Percentiles rank a stretch among this genome's conserved stretches.
phyloP scores from a whole-genome alignment of 2,888 invertebrate genomes.

The Calliopum simillimum region DNA sequence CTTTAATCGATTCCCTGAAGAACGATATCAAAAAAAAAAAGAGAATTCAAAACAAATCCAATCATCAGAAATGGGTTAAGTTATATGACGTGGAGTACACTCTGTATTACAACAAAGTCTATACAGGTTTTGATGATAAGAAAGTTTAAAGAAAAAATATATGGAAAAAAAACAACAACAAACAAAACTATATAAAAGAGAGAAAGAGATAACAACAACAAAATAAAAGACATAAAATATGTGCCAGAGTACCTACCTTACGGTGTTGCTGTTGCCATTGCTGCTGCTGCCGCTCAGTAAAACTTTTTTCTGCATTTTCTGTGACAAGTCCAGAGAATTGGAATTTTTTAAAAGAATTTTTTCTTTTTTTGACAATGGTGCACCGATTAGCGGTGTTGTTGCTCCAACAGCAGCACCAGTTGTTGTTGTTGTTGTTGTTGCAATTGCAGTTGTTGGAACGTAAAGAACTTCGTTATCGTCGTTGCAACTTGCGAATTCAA shows the following conservation, averaged over 20 bases:
- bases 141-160: background rate
- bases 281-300: constrained; percentile 57
- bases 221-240: no score
- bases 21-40: background rate
- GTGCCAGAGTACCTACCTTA: constrained; percentile 56
- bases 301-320: constrained; percentile 61
- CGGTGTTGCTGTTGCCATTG: no score
- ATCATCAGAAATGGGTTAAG: background rate
- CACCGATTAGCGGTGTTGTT: constrained; percentile 31
- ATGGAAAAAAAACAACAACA: no score
- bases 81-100: background rate
- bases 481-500: constrained; percentile 18
- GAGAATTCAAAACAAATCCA: background rate
- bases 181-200: no score
- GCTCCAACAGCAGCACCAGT: constrained; percentile 30
- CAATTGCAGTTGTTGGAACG: background rate
- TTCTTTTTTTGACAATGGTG: constrained; percentile 38
- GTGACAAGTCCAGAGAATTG: constrained; percentile 57
- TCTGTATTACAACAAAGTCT: background rate
- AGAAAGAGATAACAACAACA: no score
- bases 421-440: constrained; percentile 24
- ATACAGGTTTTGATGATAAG: background rate
- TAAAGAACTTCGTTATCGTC: background rate
- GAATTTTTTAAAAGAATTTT: constrained; percentile 40
- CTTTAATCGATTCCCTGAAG: background rate